Evolutionary conservation across 1,140 invertebrate species (phyloP), one percentile per base, ranked within the genome.

Genomic region (Saccostrea glomerata): DNA sequence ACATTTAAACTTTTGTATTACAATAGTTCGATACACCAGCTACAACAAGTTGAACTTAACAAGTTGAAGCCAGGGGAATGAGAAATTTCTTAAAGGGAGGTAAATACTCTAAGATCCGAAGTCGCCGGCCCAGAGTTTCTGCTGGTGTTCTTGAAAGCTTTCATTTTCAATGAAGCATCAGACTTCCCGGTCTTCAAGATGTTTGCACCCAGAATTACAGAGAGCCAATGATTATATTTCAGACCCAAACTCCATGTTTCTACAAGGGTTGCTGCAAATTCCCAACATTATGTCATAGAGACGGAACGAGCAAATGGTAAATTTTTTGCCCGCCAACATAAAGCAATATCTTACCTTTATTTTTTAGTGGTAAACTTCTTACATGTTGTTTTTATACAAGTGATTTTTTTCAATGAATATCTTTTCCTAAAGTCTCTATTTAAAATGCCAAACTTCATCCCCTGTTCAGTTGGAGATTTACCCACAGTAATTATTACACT

Each of bases 171-270:
- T 77, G 70, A 77, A 77, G 70, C 70, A 77, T 77, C 23, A 12
- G 23, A 36, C 70, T 77, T 77, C 70, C 70, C 17, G 23, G 70
- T 77, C 70, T 77, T 77, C 70, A 77, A 77, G 70, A 77, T 77
- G 70, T 77, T 77, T 77, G 70, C 70, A 77, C 70, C 70, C 70
- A 77, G 25, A 77, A 77, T 23, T 77, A 77, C 70, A 77, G 30
- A 77, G 30, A 77, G 11, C 70, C 7, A 3, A 30, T 6, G 25
- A 30, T 77, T 36, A 30, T 25, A 30, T 77, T 40, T 30, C 70
- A 25, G 25, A 30, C 15, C 30, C 70, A 77, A 77, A 77, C 30
- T 77, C 25, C 23, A 5, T 25, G 70, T 30, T 77, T 77, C 30
- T 77, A 36, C 70, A 77, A 77, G 70, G 25, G 25, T 77, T 77